Percentiles rank a stretch among this genome's conserved stretches.
Conservation (phyloP, 2,113 vertebrate species). For the Coptodon bakossiorum region DNA sequence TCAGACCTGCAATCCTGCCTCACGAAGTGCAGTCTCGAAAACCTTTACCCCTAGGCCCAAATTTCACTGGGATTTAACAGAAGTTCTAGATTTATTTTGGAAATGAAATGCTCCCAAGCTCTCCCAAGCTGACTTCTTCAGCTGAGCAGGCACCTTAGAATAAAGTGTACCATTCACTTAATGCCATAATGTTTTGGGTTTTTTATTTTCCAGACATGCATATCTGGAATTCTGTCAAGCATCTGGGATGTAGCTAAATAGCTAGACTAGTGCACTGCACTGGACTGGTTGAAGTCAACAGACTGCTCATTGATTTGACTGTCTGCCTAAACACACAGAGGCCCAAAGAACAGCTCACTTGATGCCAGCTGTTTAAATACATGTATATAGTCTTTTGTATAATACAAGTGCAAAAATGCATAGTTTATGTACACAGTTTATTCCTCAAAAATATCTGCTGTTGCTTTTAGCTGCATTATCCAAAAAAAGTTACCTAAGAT, state of each 20-base stretch:
- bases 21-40: conserved; percentile 37
- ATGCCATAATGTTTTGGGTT: fast-evolving
- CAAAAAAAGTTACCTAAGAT: neutral
- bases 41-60: neutral
- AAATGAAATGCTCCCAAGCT: conserved; percentile 11
- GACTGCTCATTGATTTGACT: neutral
- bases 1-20: conserved; percentile 11
- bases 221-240: neutral
- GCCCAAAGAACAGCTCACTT: neutral
- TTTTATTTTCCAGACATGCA: neutral
- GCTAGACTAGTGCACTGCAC: neutral
- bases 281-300: neutral
- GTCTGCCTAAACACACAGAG: neutral
- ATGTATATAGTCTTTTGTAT: neutral
- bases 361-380: neutral
- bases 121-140: neutral
- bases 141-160: neutral
- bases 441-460: neutral
- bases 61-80: conserved; percentile 18
- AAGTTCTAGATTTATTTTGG: conserved; percentile 4
- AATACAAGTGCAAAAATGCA: neutral
- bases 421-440: neutral
- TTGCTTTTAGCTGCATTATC: neutral
- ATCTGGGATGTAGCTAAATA: neutral
- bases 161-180: neutral